Evolutionary conservation across 2,113 vertebrate species (phyloP), one percentile per base, ranked within the genome.

Genomic region (Muscicapa adusta): DNA sequence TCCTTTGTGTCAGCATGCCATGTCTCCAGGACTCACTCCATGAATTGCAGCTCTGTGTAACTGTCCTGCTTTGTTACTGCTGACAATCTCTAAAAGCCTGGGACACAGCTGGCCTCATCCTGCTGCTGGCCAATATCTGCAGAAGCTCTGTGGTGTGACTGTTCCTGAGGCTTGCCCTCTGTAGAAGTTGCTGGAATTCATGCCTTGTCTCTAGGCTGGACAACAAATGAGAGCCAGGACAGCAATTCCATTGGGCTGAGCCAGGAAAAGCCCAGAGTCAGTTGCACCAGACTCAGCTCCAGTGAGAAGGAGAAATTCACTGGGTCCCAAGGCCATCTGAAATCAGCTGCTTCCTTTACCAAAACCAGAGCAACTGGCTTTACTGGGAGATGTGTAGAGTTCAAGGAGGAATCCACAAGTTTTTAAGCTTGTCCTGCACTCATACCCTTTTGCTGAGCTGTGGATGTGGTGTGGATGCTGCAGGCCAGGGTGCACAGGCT

Each of bases 391-490:
- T 22, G 2, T 28, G 18, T 20, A 8, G 53, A 22, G 25, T 56
- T 54, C 47, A 22, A 75, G 33, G 47, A 71, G 24, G 31, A 82
- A 66, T 43, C 13, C n/a, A 53, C 24, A 61, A 38, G n/a, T n/a
- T 67, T 80, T 50, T n/a, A 45, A 48, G 14, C 9, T 48, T 76
- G 43, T 42, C 38, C 48, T 83, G 66, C 31, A 42, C 47, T 57
- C 2, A 0, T 28, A 14, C 12, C 28, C 15, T 5, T 57, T 83
- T 76, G 53, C 33, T 72, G 65, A 68, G 26, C 48, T 1, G 43
- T 8, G 3, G 2, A 26, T 0, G 0, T 50, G 58, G 45, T 0
- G 2, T 2, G 6, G 19, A 23, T 48, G 29, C 66, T 66, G 75
- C 3, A 4, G 40, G 60, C 29, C 65, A 23, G 45, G 22, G 15